These are phyloP conservation scores for Oceanites oceanicus DNA, from an alignment of 2,113 vertebrate genomes.

Conservation along the genomic window DNA sequence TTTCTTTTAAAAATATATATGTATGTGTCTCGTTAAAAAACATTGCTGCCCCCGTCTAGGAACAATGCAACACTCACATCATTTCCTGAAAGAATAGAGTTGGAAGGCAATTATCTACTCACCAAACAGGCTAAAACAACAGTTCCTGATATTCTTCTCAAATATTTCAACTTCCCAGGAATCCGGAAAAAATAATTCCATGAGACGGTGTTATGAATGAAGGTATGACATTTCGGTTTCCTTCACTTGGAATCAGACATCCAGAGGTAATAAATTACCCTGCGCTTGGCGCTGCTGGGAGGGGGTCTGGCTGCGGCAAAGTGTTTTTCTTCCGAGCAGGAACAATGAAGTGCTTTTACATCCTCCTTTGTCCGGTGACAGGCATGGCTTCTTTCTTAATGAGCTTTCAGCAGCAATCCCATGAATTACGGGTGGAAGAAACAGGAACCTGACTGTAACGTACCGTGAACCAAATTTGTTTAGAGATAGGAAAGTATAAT, in stretches of 20 bases:
- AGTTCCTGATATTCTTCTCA: conserved; percentile 86
- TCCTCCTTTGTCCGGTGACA: background rate
- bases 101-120: conserved; percentile 82
- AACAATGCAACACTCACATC: conserved; percentile 78
- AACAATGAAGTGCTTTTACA: conserved; percentile 20
- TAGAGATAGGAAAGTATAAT: background rate
- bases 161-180: conserved; percentile 83
- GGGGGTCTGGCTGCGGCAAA: conserved; percentile 4
- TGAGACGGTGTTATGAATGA: conserved; percentile 77
- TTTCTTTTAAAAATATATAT: conserved; percentile 60
- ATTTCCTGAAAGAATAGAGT: conserved; percentile 79
- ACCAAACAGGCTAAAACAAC: conserved; percentile 78
- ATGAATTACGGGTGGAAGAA: background rate
- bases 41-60: conserved; percentile 50
- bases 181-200: conserved; percentile 87
- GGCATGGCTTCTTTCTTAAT: conserved; percentile 17
- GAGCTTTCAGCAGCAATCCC: background rate
- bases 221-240: conserved; percentile 74
- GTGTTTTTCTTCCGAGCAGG: conserved; percentile 49
- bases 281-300: background rate
- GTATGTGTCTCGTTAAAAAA: conserved; percentile 56
- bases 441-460: background rate
- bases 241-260: conserved; percentile 55
- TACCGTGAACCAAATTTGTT: background rate
- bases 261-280: conserved; percentile 55